Evolutionary conservation across 2,797 vertebrate species (phyloP).

Genomic region (Pagetopsis macropterus): DNA sequence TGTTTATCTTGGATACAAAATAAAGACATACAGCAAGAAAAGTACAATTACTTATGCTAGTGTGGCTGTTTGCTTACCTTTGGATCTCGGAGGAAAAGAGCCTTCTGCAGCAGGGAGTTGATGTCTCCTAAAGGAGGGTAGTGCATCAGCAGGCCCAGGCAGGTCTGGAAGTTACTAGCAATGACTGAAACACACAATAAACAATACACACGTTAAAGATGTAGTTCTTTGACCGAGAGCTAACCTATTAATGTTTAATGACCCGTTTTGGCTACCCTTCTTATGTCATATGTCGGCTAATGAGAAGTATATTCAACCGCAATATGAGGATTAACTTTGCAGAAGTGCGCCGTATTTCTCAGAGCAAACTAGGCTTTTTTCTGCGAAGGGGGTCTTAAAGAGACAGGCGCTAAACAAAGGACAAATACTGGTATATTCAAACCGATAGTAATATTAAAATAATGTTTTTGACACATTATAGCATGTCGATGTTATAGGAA

Average conservation of each 20-base stretch:
- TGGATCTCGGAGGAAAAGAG: conserved; percentile 97
- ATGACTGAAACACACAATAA: conserved; percentile 86
- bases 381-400: too few species aligned
- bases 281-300: too few species aligned
- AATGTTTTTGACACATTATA: too few species aligned
- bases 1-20: background rate
- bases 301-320: too few species aligned
- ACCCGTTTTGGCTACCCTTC: too few species aligned
- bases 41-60: background rate
- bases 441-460: too few species aligned
- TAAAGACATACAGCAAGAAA: background rate
- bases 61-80: conserved; percentile 86
- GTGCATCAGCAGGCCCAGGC: conserved; percentile 97
- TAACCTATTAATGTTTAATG: background rate
- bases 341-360: too few species aligned
- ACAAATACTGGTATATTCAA: too few species aligned
- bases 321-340: too few species aligned
- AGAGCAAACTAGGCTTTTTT: too few species aligned
- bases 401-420: too few species aligned
- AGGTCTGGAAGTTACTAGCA: conserved; percentile 99
- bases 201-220: background rate
- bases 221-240: background rate
- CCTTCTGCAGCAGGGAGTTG: conserved; percentile 94
- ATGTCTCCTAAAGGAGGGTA: conserved; percentile 95
- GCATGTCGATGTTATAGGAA: too few species aligned